Conservation (phyloP, 2,113 vertebrate species). For the Xiphorhynchus elegans region DNA sequence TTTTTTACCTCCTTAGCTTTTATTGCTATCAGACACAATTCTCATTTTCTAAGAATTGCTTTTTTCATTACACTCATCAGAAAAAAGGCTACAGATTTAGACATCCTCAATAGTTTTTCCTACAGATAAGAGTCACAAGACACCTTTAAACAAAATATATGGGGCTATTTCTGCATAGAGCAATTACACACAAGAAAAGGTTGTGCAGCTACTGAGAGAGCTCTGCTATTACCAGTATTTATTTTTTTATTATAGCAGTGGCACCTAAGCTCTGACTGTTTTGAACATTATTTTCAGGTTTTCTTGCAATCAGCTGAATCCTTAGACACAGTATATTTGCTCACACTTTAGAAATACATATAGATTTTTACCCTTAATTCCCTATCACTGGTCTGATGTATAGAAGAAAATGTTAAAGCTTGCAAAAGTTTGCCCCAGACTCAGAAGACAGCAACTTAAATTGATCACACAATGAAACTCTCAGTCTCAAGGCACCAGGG, state of each 20-base stretch:
- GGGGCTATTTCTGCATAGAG: neutral
- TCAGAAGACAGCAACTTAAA: neutral
- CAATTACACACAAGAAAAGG: neutral
- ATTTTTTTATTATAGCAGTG: neutral
- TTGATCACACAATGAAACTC: neutral
- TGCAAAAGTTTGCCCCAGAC: neutral
- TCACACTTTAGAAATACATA: neutral
- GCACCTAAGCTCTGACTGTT: neutral
- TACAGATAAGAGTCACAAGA: conserved; percentile 6
- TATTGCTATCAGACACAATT: neutral
- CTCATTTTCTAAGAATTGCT: neutral
- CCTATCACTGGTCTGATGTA: neutral
- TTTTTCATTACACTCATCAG: neutral
- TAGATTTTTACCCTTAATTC: neutral
- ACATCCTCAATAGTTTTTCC: neutral
- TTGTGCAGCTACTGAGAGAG: neutral
- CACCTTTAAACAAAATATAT: neutral
- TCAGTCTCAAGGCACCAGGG: neutral
- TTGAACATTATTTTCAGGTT: neutral
- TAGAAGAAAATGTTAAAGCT: neutral
- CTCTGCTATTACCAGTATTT: neutral
- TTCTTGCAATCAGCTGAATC: neutral
- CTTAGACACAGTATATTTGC: neutral
- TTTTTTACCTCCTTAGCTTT: conserved; percentile 3
- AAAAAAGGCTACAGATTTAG: neutral